A percentile compares a stretch with the other conserved stretches of the same genome.
Conservation (phyloP, 1,140 invertebrate genomes). For the Colletes latitarsis region DNA sequence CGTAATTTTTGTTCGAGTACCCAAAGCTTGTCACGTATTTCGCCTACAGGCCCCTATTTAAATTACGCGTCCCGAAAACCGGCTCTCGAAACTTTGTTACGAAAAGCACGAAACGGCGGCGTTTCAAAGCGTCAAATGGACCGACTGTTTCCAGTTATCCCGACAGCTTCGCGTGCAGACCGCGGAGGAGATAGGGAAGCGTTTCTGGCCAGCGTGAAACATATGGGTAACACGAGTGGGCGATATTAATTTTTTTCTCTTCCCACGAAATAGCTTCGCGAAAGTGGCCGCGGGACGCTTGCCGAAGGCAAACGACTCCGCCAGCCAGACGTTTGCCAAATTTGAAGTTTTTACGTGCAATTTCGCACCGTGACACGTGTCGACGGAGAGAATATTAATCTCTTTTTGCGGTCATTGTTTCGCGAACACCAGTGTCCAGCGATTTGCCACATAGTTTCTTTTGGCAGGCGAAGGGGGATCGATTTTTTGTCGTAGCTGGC, state of each 20-base stretch:
- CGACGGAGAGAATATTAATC: neutral
- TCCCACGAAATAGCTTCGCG: neutral
- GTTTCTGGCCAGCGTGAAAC: neutral
- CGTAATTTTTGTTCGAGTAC: slow-evolving; percentile 33
- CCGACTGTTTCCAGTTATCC: neutral
- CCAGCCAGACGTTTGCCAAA: neutral
- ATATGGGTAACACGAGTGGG: neutral
- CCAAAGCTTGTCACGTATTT: neutral
- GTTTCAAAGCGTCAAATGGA: slow-evolving; percentile 12
- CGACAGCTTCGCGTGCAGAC: neutral
- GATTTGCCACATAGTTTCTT: neutral
- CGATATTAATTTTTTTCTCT: slow-evolving; percentile 31
- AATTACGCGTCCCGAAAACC: neutral
- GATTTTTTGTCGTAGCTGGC: too few relatives aligned
- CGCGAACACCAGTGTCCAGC: neutral
- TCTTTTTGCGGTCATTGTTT: neutral
- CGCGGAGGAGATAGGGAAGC: slow-evolving; percentile 6
- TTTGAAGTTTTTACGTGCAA: slow-evolving; percentile 3
- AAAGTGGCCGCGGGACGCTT: neutral
- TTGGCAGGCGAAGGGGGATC: too few relatives aligned
- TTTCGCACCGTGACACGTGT: neutral
- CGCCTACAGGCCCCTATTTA: slow-evolving; percentile 3
- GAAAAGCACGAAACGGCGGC: neutral
- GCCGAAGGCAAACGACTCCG: slow-evolving; percentile 5
- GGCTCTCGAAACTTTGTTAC: slow-evolving; percentile 4